Percentiles rank a stretch among this genome's conserved stretches.
These are phyloP conservation scores for Apolygus lucorum DNA, from an alignment of 1,140 invertebrate genomes.

Conservation along the genomic window DNA sequence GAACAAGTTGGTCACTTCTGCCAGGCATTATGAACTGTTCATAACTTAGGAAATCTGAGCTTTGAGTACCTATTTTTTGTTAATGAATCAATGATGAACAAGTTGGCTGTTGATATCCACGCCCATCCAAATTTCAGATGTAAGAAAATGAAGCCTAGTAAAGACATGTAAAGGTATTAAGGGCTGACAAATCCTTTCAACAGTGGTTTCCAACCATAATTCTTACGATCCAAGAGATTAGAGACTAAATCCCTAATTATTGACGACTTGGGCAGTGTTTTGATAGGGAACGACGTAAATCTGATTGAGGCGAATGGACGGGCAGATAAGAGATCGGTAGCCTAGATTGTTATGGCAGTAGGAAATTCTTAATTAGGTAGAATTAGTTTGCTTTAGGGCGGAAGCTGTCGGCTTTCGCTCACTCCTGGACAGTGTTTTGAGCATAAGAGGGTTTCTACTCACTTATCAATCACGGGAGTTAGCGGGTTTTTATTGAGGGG, in stretches of 20 bases:
- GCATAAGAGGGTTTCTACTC: too few relatives aligned
- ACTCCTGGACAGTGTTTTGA: too few relatives aligned
- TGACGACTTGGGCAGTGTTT: constrained; percentile 5
- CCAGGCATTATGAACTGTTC: too few relatives aligned
- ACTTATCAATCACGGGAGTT: too few relatives aligned
- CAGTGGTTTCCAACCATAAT: not conserved
- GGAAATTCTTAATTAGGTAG: constrained; percentile 13
- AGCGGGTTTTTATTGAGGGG: too few relatives aligned
- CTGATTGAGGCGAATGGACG: not conserved
- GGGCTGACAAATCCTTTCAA: constrained; percentile 8
- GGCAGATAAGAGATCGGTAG: constrained; percentile 5
- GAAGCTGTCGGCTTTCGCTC: not conserved
- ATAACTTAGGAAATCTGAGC: too few relatives aligned
- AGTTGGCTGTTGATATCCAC: too few relatives aligned
- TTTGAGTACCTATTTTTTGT: too few relatives aligned
- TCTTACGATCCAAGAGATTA: not conserved
- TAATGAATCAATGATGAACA: too few relatives aligned
- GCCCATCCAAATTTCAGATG: too few relatives aligned
- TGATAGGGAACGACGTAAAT: constrained; percentile 1
- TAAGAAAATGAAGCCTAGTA: too few relatives aligned
- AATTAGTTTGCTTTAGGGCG: not conserved
- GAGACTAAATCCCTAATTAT: constrained; percentile 1
- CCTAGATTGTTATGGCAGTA: constrained; percentile 3
- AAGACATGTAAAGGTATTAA: not conserved
- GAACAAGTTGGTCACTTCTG: too few relatives aligned